Conservation (phyloP, 2,888 invertebrate species). For the Liodrosophila aerea region DNA sequence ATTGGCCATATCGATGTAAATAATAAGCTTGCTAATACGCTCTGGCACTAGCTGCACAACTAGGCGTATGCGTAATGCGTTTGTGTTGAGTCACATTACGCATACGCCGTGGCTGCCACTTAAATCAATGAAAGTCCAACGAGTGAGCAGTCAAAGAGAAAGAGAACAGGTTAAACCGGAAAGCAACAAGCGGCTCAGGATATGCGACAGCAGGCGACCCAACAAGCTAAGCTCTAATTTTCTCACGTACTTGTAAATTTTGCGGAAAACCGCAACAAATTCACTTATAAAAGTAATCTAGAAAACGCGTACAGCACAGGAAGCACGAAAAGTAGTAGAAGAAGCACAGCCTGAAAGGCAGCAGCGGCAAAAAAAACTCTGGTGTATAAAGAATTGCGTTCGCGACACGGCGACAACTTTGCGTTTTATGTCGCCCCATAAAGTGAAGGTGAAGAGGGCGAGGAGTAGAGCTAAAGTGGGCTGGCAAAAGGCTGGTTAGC, state of each 20-base stretch:
- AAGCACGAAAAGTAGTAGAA: slow-evolving; percentile 51
- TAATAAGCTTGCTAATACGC: slow-evolving; percentile 63
- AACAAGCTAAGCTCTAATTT: slow-evolving; percentile 73
- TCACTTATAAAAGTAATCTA: slow-evolving; percentile 77
- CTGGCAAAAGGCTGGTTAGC: not conserved
- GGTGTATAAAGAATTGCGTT: slow-evolving; percentile 67
- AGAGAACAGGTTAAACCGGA: slow-evolving; percentile 15
- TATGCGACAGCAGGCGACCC: slow-evolving; percentile 20
- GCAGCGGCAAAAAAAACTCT: slow-evolving; percentile 23
- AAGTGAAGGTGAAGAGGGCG: slow-evolving; percentile 19
- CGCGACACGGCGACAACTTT: slow-evolving; percentile 73
- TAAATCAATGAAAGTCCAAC: too few relatives aligned
- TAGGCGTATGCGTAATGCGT: slow-evolving; percentile 54
- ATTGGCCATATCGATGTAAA: slow-evolving; percentile 45
- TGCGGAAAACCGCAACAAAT: slow-evolving; percentile 77
- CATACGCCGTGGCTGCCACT: slow-evolving; percentile 45
- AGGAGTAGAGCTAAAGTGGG: not conserved
- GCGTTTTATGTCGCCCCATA: slow-evolving; percentile 49
- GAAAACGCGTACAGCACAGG: slow-evolving; percentile 73
- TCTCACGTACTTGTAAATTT: slow-evolving; percentile 77
- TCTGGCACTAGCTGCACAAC: slow-evolving; percentile 20
- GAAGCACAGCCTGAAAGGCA: slow-evolving; percentile 38
- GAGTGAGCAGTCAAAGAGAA: slow-evolving; percentile 3
- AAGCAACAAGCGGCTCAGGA: slow-evolving; percentile 62
- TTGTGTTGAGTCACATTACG: slow-evolving; percentile 39